These are phyloP conservation scores for Endotricha flammealis DNA, from an alignment of 2,888 invertebrate species.

Conservation along the genomic window DNA sequence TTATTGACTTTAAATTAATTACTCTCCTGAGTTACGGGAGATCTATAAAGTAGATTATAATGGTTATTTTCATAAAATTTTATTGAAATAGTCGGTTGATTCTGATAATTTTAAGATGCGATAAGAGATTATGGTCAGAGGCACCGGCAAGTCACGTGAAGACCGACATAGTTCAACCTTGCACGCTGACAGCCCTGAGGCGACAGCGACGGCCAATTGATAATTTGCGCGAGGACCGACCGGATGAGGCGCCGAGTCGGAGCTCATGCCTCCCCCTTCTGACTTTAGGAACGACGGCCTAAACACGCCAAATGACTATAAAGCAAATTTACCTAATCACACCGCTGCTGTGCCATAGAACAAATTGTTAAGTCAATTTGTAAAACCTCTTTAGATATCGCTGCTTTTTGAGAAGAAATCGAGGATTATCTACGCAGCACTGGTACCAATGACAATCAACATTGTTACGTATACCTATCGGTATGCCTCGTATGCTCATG, in stretches of 20 bases:
- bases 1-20: too few species aligned
- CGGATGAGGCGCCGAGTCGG: constrained; percentile 67
- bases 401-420: not conserved
- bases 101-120: too few species aligned
- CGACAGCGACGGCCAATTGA: constrained; percentile 56
- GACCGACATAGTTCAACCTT: constrained; percentile 43
- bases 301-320: constrained; percentile 39
- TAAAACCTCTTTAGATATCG: not conserved
- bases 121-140: constrained; percentile 33
- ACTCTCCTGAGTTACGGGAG: too few species aligned
- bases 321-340: constrained; percentile 39
- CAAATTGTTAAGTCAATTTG: constrained; percentile 1
- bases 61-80: too few species aligned
- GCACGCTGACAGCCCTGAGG: constrained; percentile 55
- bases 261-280: constrained; percentile 63
- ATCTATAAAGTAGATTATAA: too few species aligned
- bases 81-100: too few species aligned
- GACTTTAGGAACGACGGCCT: constrained; percentile 53
- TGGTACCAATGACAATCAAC: too few species aligned
- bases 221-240: constrained; percentile 66
- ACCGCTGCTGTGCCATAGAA: constrained; percentile 16
- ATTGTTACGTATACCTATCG: too few species aligned
- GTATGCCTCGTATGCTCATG: too few species aligned
- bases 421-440: too few species aligned
- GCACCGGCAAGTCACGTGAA: constrained; percentile 42